Conservation (phyloP, 2,888 invertebrate genomes). For the Troglohyphantes excavatus region DNA sequence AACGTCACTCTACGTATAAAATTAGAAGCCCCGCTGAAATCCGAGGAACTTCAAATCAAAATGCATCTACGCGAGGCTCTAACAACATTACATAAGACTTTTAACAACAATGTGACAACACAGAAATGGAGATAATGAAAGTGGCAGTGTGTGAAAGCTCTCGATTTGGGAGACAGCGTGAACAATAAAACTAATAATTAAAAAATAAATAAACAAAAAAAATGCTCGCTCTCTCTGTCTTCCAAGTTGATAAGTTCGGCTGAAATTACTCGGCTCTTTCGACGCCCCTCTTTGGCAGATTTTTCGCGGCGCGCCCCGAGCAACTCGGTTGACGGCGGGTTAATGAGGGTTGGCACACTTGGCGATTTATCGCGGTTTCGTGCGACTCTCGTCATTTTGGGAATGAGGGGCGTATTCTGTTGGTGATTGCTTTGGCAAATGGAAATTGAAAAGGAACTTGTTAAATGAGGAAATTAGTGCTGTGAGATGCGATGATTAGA, state of each 20-base stretch:
- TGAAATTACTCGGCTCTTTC: slow-evolving; percentile 38
- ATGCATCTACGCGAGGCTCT: too few relatives aligned
- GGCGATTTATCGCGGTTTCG: slow-evolving; percentile 65
- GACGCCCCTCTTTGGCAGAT: slow-evolving; percentile 49
- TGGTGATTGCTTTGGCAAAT: slow-evolving; percentile 20
- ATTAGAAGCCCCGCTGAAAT: too few relatives aligned
- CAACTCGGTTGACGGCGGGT: slow-evolving; percentile 49
- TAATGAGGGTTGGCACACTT: slow-evolving; percentile 57
- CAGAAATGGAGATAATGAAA: not conserved
- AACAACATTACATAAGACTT: too few relatives aligned
- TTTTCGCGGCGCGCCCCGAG: slow-evolving; percentile 21
- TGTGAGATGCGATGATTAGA: not conserved
- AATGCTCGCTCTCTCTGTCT: not conserved
- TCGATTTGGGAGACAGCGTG: not conserved
- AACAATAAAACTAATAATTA: slow-evolving; percentile 21
- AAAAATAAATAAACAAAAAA: slow-evolving; percentile 6
- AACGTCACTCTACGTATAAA: too few relatives aligned
- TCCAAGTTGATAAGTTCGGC: slow-evolving; percentile 11
- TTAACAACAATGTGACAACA: not conserved
- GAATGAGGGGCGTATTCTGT: slow-evolving; percentile 21
- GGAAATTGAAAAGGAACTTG: slow-evolving; percentile 5
- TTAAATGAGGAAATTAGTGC: not conserved
- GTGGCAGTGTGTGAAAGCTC: not conserved
- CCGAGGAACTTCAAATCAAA: too few relatives aligned
- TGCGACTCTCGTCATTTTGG: not conserved